Conservation (phyloP, 2,113 vertebrate genomes). For the Phalacrocorax pelagicus region DNA sequence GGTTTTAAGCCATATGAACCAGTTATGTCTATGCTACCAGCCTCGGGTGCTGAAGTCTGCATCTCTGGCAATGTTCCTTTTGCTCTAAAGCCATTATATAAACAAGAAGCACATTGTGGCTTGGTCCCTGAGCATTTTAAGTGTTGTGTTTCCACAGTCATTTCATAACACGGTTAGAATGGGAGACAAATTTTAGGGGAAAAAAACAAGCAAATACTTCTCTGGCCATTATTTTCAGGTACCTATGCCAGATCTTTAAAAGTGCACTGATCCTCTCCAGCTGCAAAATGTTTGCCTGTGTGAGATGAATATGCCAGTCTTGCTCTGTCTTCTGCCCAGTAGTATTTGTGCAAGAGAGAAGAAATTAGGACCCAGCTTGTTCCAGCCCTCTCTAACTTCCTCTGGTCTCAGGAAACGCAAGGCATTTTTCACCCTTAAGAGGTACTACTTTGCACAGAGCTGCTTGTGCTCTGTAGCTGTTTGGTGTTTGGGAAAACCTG, state of each 20-base stretch:
- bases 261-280: background rate
- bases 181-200: background rate
- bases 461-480: background rate
- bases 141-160: background rate
- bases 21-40: background rate
- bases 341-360: background rate
- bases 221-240: background rate
- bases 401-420: background rate
- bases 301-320: background rate
- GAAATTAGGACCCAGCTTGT: background rate
- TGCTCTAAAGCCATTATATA: background rate
- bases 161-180: background rate
- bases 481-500: background rate
- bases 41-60: background rate
- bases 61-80: background rate
- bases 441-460: accelerated
- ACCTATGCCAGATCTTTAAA: background rate
- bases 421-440: background rate
- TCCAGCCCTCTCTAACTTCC: background rate
- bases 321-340: background rate
- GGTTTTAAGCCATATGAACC: background rate
- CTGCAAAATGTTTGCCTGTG: background rate
- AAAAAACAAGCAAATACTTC: background rate
- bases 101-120: background rate
- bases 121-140: background rate